Evolutionary conservation across 2,888 invertebrate species (phyloP).

Genomic region (Plemyria rubiginata): DNA sequence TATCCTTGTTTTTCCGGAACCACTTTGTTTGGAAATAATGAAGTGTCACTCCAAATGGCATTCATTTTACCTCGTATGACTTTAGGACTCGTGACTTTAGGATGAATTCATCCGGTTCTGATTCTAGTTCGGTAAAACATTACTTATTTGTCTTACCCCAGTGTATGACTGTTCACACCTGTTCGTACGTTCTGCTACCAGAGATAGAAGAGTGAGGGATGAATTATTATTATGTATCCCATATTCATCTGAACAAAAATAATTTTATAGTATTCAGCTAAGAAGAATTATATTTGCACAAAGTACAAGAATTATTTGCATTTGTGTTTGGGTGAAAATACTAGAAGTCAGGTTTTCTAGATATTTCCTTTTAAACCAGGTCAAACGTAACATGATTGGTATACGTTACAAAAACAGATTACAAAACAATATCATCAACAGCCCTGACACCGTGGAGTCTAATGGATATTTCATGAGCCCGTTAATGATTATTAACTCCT

Average conservation of each 20-base stretch:
- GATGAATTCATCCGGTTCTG: too few relatives aligned
- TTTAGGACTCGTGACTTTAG: neutral
- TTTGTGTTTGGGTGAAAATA: neutral
- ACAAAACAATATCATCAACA: constrained; percentile 26
- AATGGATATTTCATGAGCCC: constrained; percentile 30
- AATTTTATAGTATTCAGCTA: too few relatives aligned
- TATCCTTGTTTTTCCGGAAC: neutral
- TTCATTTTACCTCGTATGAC: neutral
- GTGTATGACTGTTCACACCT: too few relatives aligned
- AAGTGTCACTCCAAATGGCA: neutral
- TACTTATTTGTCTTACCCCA: too few relatives aligned
- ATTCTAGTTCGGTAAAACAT: too few relatives aligned
- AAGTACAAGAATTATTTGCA: too few relatives aligned
- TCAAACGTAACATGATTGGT: constrained; percentile 6
- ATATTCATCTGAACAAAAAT: too few relatives aligned
- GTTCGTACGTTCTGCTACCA: too few relatives aligned
- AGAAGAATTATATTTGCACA: too few relatives aligned
- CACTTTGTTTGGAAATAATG: neutral
- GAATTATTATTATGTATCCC: too few relatives aligned
- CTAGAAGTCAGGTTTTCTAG: neutral
- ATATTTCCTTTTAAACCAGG: constrained; percentile 11
- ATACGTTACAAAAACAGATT: constrained; percentile 15
- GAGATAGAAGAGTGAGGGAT: too few relatives aligned
- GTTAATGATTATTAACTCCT: constrained; percentile 28
- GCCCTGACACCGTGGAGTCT: constrained; percentile 34